Conservation (phyloP, 2,113 vertebrate species). For the Psittacula cyanocephala region DNA sequence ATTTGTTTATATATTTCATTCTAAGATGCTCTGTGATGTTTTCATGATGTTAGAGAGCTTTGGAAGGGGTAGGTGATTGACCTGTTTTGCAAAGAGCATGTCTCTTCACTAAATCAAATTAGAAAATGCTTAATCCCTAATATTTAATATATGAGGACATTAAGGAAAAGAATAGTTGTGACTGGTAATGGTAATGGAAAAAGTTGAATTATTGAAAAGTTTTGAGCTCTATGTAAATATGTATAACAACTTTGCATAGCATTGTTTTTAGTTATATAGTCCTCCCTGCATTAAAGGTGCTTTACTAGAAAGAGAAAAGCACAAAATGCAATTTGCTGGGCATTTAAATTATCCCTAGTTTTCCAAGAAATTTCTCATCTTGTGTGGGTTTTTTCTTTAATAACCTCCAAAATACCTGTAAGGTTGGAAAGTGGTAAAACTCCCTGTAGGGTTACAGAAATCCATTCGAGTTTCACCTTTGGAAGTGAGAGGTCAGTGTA, state of each 20-base stretch:
- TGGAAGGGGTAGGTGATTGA: neutral
- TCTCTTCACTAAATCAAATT: neutral
- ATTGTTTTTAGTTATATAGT: neutral
- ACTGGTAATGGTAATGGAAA: neutral
- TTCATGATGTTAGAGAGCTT: neutral
- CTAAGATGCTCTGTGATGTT: neutral
- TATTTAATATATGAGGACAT: neutral
- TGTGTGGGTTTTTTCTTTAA: constrained; percentile 69
- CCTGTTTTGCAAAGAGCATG: neutral
- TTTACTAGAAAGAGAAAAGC: neutral
- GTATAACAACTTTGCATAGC: neutral
- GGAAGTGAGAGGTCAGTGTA: constrained; percentile 45
- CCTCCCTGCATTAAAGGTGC: constrained; percentile 1
- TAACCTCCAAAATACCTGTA: constrained; percentile 75
- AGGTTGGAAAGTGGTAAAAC: constrained; percentile 56
- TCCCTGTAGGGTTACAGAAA: constrained; percentile 61
- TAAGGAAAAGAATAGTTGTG: neutral
- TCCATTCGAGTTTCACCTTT: constrained; percentile 73
- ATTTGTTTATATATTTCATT: neutral
- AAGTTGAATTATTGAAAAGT: neutral
- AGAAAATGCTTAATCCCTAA: neutral
- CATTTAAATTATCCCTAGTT: constrained; percentile 70
- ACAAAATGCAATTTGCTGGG: neutral
- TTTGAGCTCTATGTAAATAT: neutral
- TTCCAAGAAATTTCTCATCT: constrained; percentile 69